Conservation (phyloP, 2,888 invertebrate genomes). For the Napeogenes sylphis region DNA sequence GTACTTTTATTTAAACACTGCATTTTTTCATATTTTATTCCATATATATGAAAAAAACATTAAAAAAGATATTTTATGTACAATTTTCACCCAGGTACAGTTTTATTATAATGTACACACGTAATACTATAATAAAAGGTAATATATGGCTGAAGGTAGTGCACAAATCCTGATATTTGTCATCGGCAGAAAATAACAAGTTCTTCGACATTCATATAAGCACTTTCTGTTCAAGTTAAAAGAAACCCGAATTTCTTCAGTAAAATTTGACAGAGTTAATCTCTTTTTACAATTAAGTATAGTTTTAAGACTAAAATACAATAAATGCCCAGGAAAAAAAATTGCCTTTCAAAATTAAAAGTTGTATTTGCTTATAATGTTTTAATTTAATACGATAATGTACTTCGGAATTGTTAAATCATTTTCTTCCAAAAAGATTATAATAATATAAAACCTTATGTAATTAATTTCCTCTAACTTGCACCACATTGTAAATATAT, state of each 20-base stretch:
- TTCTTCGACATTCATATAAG: constrained; percentile 2
- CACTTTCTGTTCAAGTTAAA: constrained; percentile 2
- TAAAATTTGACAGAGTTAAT: background rate
- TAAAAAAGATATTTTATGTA: too few relatives aligned
- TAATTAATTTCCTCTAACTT: background rate
- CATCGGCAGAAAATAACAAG: constrained; percentile 4
- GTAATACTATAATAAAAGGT: background rate
- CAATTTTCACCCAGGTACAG: too few relatives aligned
- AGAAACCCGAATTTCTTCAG: background rate
- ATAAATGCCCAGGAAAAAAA: too few relatives aligned
- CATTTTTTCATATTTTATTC: too few relatives aligned
- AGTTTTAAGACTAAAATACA: background rate
- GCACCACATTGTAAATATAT: background rate
- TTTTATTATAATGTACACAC: background rate
- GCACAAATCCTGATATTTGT: constrained; percentile 1
- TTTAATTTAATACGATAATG: too few relatives aligned
- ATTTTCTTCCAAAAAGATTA: too few relatives aligned
- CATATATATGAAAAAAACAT: too few relatives aligned
- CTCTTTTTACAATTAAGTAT: background rate
- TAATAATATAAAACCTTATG: background rate
- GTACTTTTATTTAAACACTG: too few relatives aligned
- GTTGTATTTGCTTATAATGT: too few relatives aligned
- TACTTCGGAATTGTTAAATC: too few relatives aligned
- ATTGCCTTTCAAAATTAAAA: too few relatives aligned
- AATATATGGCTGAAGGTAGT: background rate